These are phyloP conservation scores for Hirtodrosophila cameraria DNA, from an alignment of 2,888 invertebrate species.

Conservation along the genomic window DNA sequence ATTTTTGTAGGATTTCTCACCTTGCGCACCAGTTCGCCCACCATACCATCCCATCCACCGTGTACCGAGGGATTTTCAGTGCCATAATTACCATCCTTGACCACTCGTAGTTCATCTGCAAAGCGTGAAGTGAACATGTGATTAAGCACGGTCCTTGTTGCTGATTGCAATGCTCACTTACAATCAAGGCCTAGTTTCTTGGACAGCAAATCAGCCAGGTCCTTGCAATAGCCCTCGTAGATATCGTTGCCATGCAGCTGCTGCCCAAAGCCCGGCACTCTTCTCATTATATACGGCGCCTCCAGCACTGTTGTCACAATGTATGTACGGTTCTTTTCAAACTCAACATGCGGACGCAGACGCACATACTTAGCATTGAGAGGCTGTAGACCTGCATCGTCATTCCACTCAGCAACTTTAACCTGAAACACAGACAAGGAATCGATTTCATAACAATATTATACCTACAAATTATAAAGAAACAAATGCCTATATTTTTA, in stretches of 20 bases:
- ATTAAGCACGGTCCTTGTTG: constrained; percentile 13
- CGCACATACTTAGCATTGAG: constrained; percentile 91
- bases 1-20: constrained; percentile 85
- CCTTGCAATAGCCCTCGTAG: constrained; percentile 96
- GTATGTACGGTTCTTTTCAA: constrained; percentile 93
- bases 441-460: too few species aligned
- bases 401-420: constrained; percentile 95
- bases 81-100: constrained; percentile 94
- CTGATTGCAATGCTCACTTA: constrained; percentile 84
- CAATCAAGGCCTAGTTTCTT: constrained; percentile 93
- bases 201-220: constrained; percentile 92
- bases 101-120: constrained; percentile 92
- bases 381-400: constrained; percentile 90
- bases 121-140: constrained; percentile 25
- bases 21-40: constrained; percentile 93
- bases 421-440: constrained; percentile 84
- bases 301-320: constrained; percentile 94
- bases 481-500: too few species aligned
- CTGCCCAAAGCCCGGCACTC: constrained; percentile 88
- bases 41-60: constrained; percentile 94
- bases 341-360: constrained; percentile 88
- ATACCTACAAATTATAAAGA: too few species aligned
- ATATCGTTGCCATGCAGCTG: constrained; percentile 89
- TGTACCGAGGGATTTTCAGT: constrained; percentile 89
- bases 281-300: constrained; percentile 94